Percentiles rank a stretch among this genome's conserved stretches.
Conservation (phyloP, 2,113 vertebrate species). For the Rhodinocichla rosea region DNA sequence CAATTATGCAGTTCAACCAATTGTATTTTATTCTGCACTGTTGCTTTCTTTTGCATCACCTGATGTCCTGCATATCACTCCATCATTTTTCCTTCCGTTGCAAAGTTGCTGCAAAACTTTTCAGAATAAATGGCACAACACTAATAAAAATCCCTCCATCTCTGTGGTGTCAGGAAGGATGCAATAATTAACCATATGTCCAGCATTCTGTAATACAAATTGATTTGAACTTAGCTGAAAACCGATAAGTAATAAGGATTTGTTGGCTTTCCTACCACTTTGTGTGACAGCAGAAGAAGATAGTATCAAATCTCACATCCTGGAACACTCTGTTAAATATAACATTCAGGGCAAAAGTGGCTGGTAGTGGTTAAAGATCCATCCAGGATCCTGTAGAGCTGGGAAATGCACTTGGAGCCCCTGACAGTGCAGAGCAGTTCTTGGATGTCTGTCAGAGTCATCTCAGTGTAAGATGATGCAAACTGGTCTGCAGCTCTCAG, state of each 20-base stretch:
- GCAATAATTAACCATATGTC: neutral
- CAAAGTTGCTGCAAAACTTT: neutral
- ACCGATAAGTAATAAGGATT: constrained; percentile 53
- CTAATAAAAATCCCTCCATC: neutral
- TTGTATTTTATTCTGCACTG: neutral
- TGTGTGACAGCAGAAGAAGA: constrained; percentile 26
- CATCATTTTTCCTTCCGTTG: neutral
- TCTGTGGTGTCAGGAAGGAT: neutral
- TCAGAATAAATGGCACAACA: neutral
- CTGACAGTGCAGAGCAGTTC: neutral
- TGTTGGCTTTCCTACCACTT: constrained; percentile 12
- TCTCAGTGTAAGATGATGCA: neutral
- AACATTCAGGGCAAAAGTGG: neutral
- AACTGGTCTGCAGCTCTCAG: neutral
- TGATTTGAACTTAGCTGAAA: constrained; percentile 44
- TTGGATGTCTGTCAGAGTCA: neutral
- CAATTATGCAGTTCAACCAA: neutral
- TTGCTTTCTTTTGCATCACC: neutral
- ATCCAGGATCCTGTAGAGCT: neutral
- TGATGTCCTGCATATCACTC: neutral
- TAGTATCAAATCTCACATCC: neutral
- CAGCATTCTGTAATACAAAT: constrained; percentile 7
- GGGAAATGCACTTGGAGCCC: neutral
- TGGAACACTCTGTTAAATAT: neutral
- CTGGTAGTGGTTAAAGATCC: neutral